Evolutionary conservation across 2,888 invertebrate genomes (phyloP).

Genomic region (Dryobota labecula): DNA sequence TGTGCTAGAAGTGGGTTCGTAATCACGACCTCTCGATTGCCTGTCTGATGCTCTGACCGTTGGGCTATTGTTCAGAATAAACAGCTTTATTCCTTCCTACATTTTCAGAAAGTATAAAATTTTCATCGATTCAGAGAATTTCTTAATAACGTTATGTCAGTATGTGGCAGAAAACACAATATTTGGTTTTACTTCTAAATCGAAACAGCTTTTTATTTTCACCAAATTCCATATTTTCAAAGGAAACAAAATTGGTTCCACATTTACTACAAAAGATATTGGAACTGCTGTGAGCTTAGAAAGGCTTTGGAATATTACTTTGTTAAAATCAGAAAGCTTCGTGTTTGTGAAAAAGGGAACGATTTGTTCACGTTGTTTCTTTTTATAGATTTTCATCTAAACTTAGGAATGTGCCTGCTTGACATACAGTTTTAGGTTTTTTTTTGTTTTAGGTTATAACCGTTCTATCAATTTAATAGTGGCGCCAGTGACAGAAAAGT

Average conservation of each 20-base stretch:
- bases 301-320: constrained; percentile 38
- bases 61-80: not conserved
- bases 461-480: no score
- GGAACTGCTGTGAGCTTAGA: constrained; percentile 16
- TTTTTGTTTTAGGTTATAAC: no score
- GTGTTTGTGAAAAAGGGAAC: not conserved
- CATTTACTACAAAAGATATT: constrained; percentile 45
- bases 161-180: not conserved
- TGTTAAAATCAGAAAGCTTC: constrained; percentile 36
- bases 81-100: not conserved
- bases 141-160: not conserved
- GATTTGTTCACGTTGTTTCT: constrained; percentile 8
- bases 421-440: not conserved
- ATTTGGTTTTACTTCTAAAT: constrained; percentile 14
- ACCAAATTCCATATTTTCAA: constrained; percentile 20
- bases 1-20: not conserved
- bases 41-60: no score
- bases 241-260: constrained; percentile 27
- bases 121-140: not conserved
- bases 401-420: not conserved
- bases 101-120: not conserved
- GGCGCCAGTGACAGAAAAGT: no score
- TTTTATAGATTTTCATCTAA: not conserved
- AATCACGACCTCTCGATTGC: not conserved
- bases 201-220: not conserved